Conservation (phyloP, 2,888 invertebrate genomes). For the Drosophila stalkeri region DNA sequence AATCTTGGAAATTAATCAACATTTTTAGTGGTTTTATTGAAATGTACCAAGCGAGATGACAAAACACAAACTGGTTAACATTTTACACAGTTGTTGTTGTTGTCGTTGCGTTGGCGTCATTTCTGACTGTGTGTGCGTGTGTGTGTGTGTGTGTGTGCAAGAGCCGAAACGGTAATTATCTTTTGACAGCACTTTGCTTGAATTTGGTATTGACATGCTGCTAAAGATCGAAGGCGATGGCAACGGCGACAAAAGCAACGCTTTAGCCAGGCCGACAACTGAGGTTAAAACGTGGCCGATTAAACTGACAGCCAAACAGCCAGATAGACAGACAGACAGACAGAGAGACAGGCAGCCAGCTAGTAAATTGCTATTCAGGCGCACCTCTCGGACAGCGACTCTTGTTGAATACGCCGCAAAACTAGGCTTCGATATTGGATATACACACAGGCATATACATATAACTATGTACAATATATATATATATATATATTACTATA, state of each 20-base stretch:
- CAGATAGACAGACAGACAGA: neutral
- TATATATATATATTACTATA: neutral
- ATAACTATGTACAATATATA: neutral
- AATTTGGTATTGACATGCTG: conserved; percentile 70
- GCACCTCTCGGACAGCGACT: neutral
- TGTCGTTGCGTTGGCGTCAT: conserved; percentile 50
- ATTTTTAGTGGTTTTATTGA: conserved; percentile 46
- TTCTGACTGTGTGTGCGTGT: conserved; percentile 33
- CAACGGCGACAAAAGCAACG: conserved; percentile 61
- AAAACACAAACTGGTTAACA: conserved; percentile 54
- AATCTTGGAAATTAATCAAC: conserved; percentile 48
- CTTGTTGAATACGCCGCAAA: neutral
- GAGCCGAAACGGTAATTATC: conserved; percentile 75
- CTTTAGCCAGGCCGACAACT: conserved; percentile 73
- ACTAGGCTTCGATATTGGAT: neutral
- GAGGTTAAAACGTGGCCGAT: conserved; percentile 81
- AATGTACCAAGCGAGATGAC: conserved; percentile 28
- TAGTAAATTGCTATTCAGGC: conserved; percentile 17
- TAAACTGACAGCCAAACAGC: conserved; percentile 67
- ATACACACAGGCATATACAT: neutral
- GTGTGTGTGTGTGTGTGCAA: conserved; percentile 14
- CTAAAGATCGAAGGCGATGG: conserved; percentile 61
- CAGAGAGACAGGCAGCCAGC: conserved; percentile 6
- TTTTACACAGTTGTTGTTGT: conserved; percentile 8
- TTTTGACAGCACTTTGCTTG: conserved; percentile 78